phyloP scores from a whole-genome alignment of 2,113 vertebrate genomes.

The Megaptera novaeangliae region DNA sequence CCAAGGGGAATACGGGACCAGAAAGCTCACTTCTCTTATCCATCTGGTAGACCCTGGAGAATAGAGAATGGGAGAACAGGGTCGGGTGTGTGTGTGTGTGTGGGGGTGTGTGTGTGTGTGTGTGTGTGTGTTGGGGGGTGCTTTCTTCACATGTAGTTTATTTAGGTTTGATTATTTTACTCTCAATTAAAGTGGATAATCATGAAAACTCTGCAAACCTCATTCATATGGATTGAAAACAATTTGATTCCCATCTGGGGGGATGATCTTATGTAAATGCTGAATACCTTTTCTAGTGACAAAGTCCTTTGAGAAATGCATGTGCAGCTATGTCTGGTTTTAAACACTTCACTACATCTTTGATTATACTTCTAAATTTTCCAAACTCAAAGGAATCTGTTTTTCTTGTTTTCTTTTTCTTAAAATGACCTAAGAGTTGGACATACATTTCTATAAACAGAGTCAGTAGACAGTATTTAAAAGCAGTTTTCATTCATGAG shows the following conservation, averaged over 20 bases:
- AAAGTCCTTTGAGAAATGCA: conserved; percentile 48
- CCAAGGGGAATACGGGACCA: neutral
- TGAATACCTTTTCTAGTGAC: conserved; percentile 44
- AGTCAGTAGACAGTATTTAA: conserved; percentile 45
- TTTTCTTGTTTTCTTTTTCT: conserved; percentile 71
- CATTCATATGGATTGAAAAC: conserved; percentile 19
- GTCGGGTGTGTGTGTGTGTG: too few species aligned
- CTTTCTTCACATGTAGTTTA: neutral
- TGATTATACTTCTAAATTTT: conserved; percentile 69
- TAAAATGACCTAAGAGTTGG: conserved; percentile 63
- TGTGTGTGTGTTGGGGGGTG: neutral
- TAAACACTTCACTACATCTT: conserved; percentile 52
- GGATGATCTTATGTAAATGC: conserved; percentile 12
- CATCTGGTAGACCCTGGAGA: neutral
- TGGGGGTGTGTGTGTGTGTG: too few species aligned
- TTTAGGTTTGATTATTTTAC: neutral
- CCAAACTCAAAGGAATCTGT: conserved; percentile 58
- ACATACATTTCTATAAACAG: conserved; percentile 69
- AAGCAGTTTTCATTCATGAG: conserved; percentile 48
- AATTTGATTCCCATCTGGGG: neutral
- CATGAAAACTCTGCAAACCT: neutral
- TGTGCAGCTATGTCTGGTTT: neutral
- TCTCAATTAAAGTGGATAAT: neutral
- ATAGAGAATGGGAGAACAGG: neutral
- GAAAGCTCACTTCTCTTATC: neutral